Evolutionary conservation across 2,113 vertebrate genomes (phyloP), one percentile per base, ranked within the genome.

Genomic region (Salvelinus fontinalis): DNA sequence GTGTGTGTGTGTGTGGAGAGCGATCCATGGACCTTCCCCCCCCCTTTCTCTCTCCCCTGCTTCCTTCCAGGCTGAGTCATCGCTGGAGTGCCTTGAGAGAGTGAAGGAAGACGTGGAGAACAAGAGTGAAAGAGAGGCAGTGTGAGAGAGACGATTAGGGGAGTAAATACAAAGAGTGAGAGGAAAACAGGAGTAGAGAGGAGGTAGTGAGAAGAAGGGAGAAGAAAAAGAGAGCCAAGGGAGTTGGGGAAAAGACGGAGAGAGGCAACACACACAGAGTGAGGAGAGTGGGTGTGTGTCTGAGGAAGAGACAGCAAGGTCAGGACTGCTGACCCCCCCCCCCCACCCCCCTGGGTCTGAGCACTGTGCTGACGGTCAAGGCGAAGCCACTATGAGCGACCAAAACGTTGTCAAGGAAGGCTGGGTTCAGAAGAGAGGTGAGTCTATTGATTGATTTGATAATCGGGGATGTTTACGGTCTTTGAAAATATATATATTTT

Each of bases 341-440:
- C 73, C 5, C 51, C 70, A 27, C 27, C 57, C 13, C 26, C 78
- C 74, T 60, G 48, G 13, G 78, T 83, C 86, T 79, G 70, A 83
- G 87, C 86, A 83, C 86, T 88, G 86, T 86, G 91, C 83, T 67
- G 31, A 84, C 78, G 70, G 84, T 80, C 77, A 70, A 88, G 86
- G 83, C 81, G 64, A 81, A 81, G 87, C 88, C 90, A 92, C 89
- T 88, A 94, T 94, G 93, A 94, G 92, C 73, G 93, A 94, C 91
- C 92, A 91, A 89, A 93, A 91, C 75, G 92, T 94, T 65, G 89
- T 93, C 78, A 94, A 94, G 90, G 93, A 94, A 84, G 93, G 93
- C 82, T 94, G 93, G 93, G 92, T 94, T 78, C 93, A 94, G 87
- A 94, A 94, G 73, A 83, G 92, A 93, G 93, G 93, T 92, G 79